These are phyloP conservation scores for Drosophila virilis DNA, from an alignment of 1,140 invertebrate genomes.

Conservation along the genomic window DNA sequence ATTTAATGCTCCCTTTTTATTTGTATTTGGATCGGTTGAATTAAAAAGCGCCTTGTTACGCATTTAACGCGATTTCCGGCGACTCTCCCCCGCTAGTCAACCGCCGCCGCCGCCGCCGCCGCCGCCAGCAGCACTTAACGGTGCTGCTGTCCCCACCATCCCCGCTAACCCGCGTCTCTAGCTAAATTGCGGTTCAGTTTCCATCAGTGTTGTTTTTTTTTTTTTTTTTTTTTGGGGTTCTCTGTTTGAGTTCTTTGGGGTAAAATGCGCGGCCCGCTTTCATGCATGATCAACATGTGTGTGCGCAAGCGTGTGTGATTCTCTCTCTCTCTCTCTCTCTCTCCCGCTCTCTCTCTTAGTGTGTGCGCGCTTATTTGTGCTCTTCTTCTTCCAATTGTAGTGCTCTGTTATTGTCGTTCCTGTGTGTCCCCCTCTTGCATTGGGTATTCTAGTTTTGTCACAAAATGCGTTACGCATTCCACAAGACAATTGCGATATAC, in stretches of 20 bases:
- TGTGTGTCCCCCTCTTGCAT: not conserved
- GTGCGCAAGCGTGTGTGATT: not conserved
- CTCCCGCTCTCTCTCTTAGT: constrained; percentile 5
- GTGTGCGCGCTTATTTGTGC: constrained; percentile 19
- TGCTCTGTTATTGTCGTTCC: constrained; percentile 13
- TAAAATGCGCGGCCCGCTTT: constrained; percentile 43
- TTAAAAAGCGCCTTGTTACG: constrained; percentile 80
- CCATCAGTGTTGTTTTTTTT: constrained; percentile 17
- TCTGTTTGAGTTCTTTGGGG: constrained; percentile 24
- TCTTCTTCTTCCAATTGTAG: constrained; percentile 14
- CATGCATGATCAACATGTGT: constrained; percentile 53
- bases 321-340: not conserved
- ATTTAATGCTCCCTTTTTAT: constrained; percentile 52
- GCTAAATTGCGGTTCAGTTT: constrained; percentile 19
- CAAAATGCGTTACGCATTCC: not conserved
- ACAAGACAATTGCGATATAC: not conserved
- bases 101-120: too few species aligned
- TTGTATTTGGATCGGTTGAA: constrained; percentile 60
- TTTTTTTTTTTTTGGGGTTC: constrained; percentile 6
- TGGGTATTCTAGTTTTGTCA: not conserved
- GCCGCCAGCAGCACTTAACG: too few species aligned
- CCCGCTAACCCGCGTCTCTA: too few species aligned
- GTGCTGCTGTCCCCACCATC: too few species aligned
- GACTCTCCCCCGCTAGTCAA: constrained; percentile 15
- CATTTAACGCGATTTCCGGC: constrained; percentile 77